phyloP scores from a whole-genome alignment of 2,113 vertebrate genomes.

The Tretioscincus oriximinensis region DNA sequence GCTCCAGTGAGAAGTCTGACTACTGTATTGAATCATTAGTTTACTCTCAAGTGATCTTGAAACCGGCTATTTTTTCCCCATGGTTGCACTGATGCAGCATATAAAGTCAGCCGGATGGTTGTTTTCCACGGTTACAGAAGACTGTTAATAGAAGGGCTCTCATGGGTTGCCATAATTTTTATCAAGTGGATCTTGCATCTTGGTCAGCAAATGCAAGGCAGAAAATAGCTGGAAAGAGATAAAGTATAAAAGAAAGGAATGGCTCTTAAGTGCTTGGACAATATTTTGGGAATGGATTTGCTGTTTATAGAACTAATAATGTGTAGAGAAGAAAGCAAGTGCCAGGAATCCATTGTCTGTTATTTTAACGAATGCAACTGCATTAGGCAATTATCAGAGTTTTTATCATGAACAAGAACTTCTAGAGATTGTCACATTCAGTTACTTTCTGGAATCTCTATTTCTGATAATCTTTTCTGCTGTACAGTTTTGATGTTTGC shows the following conservation, averaged over 20 bases:
- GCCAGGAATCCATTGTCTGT: background rate
- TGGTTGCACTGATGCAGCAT: no score
- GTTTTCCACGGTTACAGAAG: background rate
- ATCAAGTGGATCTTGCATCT: background rate
- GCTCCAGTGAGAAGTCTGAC: background rate
- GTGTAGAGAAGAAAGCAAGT: background rate
- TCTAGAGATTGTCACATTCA: background rate
- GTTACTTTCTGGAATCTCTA: background rate
- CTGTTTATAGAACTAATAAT: background rate
- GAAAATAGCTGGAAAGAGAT: background rate
- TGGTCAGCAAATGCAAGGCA: background rate
- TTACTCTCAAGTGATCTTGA: background rate
- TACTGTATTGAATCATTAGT: background rate
- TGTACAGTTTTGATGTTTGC: background rate
- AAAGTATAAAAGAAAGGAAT: no score
- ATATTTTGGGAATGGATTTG: background rate
- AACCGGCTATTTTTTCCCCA: background rate
- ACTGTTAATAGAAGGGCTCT: background rate
- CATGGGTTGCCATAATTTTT: background rate
- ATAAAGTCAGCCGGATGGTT: background rate
- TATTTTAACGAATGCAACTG: background rate
- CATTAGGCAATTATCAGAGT: background rate
- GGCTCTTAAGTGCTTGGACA: background rate
- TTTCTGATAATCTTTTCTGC: background rate
- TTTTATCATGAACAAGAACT: background rate